phyloP scores from a whole-genome alignment of 2,797 vertebrate genomes.

The Oreochromis grahami region DNA sequence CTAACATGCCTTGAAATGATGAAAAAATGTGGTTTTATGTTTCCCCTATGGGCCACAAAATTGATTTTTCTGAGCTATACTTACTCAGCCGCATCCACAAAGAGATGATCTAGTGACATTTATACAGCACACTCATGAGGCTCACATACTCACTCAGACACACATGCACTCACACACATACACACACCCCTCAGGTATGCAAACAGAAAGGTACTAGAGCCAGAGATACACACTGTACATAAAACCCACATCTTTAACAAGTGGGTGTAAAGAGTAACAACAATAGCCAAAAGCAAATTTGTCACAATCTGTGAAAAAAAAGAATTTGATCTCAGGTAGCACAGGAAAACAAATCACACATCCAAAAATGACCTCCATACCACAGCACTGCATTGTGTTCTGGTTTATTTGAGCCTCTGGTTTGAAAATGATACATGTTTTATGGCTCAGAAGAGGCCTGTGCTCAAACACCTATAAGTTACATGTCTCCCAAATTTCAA shows the following conservation, averaged over 20 bases:
- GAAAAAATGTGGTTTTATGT: conserved; percentile 41
- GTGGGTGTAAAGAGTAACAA: conserved; percentile 20
- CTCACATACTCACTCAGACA: conserved; percentile 2
- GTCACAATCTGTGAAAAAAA: conserved; percentile 9
- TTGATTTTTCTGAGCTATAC: conserved; percentile 57
- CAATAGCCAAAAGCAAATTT: conserved; percentile 22
- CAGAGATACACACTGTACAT: not conserved
- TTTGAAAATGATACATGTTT: not conserved
- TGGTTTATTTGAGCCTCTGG: not conserved
- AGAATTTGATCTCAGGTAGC: conserved; percentile 15
- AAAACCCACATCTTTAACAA: not conserved
- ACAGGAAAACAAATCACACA: conserved; percentile 28
- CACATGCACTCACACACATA: not conserved
- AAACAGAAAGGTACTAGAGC: not conserved
- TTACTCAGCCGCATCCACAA: conserved; percentile 50
- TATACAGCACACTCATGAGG: conserved; percentile 40
- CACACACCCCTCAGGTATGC: not conserved
- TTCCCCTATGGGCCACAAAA: conserved; percentile 36
- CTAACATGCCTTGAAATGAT: not conserved
- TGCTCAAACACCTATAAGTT: not conserved
- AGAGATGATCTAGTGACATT: conserved; percentile 60
- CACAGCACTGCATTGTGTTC: not conserved
- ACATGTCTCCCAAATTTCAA: not conserved
- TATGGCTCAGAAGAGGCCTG: not conserved
- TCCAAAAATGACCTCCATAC: not conserved